These are phyloP conservation scores for Spialia ferax DNA, from an alignment of 2,888 invertebrate genomes.

Conservation along the genomic window DNA sequence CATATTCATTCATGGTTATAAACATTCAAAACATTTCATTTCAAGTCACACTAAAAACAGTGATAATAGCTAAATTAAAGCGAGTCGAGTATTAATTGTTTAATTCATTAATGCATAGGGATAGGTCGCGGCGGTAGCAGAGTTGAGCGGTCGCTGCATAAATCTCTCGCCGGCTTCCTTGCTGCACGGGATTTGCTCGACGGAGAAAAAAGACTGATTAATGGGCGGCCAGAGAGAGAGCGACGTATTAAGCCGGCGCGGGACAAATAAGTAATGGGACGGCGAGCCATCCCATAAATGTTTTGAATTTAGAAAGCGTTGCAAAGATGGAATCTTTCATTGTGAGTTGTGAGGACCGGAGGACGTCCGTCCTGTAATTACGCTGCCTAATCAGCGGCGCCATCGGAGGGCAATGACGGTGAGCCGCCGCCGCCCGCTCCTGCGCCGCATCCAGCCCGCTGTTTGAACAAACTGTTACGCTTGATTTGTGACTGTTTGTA, in stretches of 20 bases:
- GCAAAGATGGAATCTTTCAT: slow-evolving; percentile 28
- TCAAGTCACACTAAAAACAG: slow-evolving; percentile 12
- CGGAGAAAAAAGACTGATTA: slow-evolving; percentile 52
- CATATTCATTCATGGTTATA: slow-evolving; percentile 2
- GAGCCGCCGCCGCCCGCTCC: slow-evolving; percentile 3
- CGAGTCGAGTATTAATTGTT: slow-evolving; percentile 30
- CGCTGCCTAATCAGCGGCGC: slow-evolving; percentile 8
- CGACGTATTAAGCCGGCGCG: slow-evolving; percentile 52
- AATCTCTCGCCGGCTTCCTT: slow-evolving; percentile 46
- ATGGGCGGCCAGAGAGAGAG: slow-evolving; percentile 48
- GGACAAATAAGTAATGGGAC: slow-evolving; percentile 52
- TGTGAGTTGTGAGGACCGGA: slow-evolving; percentile 12
- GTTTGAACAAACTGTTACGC: slow-evolving; percentile 36
- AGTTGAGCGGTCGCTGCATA: slow-evolving; percentile 44
- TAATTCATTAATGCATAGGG: slow-evolving; percentile 24
- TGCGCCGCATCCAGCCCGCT: slow-evolving; percentile 1
- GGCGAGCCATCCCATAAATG: slow-evolving; percentile 44
- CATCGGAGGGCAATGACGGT: neutral
- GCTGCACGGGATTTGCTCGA: slow-evolving; percentile 47
- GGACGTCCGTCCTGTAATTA: slow-evolving; percentile 20
- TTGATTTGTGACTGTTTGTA: slow-evolving; percentile 40
- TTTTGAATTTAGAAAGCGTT: slow-evolving; percentile 31
- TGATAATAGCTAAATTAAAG: slow-evolving; percentile 20
- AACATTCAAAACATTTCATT: slow-evolving; percentile 2
- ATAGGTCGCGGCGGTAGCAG: slow-evolving; percentile 9